These are phyloP conservation scores for Rana temporaria DNA, from an alignment of 2,113 vertebrate species.

Conservation along the genomic window DNA sequence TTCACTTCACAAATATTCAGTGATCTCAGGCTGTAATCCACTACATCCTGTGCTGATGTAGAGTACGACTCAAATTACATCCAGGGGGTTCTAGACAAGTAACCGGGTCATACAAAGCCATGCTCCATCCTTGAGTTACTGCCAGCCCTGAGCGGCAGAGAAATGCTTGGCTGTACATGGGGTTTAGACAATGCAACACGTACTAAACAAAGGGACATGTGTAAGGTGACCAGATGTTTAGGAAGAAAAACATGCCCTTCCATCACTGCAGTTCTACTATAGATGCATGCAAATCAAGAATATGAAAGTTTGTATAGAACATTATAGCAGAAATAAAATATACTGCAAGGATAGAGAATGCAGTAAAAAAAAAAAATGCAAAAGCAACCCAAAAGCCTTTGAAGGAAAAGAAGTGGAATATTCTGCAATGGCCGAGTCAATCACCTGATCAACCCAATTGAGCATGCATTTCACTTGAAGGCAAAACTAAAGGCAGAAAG, in stretches of 20 bases:
- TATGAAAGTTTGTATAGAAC: no score
- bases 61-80: conserved; percentile 26
- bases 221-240: background rate
- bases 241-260: background rate
- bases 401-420: no score
- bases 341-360: no score
- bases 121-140: background rate
- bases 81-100: conserved; percentile 7
- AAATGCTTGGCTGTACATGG: background rate
- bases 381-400: no score
- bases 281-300: no score
- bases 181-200: background rate
- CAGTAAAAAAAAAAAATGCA: no score
- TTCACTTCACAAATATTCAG: conserved; percentile 39
- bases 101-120: conserved; percentile 28
- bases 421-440: no score
- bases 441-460: no score
- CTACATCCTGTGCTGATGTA: conserved; percentile 28
- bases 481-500: no score
- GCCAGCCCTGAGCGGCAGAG: background rate
- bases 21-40: conserved; percentile 42
- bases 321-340: no score
- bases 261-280: background rate
- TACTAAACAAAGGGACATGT: background rate
- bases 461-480: no score